Conservation (phyloP, 2,888 invertebrate species). For the Cantharis flavilabris region DNA sequence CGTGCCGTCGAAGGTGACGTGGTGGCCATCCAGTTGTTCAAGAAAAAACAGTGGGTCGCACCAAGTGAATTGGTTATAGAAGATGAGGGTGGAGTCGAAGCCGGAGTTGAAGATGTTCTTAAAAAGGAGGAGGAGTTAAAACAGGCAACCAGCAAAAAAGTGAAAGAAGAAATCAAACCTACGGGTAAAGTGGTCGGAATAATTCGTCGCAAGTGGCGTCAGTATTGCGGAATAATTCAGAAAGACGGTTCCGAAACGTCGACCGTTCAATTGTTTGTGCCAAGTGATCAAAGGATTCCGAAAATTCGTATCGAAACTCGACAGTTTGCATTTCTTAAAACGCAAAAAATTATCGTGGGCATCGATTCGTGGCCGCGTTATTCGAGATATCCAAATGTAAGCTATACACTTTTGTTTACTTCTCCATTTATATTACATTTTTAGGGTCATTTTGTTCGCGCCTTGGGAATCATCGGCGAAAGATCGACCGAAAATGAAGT, state of each 20-base stretch:
- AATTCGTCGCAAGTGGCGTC: constrained; percentile 94
- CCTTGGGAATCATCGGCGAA: constrained; percentile 90
- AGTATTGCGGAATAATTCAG: constrained; percentile 95
- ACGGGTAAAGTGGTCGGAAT: constrained; percentile 91
- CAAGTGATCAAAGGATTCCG: constrained; percentile 92
- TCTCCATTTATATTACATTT: not conserved
- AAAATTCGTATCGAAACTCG: constrained; percentile 95
- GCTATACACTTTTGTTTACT: constrained; percentile 23
- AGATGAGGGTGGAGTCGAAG: constrained; percentile 67
- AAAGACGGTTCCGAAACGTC: constrained; percentile 64
- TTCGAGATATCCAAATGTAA: constrained; percentile 84
- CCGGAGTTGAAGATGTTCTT: constrained; percentile 69
- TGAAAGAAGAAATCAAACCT: constrained; percentile 54
- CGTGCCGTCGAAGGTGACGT: constrained; percentile 93
- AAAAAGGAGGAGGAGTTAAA: constrained; percentile 59
- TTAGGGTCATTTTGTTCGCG: constrained; percentile 91
- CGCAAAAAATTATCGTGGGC: constrained; percentile 91
- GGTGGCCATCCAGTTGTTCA: constrained; percentile 88
- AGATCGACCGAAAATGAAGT: constrained; percentile 97
- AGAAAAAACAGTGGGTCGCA: constrained; percentile 86
- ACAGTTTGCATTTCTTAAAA: constrained; percentile 78
- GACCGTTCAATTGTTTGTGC: constrained; percentile 85
- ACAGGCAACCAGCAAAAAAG: constrained; percentile 18
- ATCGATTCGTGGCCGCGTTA: constrained; percentile 96
- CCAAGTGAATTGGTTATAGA: constrained; percentile 86